Evolutionary conservation across 2,888 invertebrate genomes (phyloP), one percentile per base, ranked within the genome.

Genomic region (Ypsolopha scabrella): DNA sequence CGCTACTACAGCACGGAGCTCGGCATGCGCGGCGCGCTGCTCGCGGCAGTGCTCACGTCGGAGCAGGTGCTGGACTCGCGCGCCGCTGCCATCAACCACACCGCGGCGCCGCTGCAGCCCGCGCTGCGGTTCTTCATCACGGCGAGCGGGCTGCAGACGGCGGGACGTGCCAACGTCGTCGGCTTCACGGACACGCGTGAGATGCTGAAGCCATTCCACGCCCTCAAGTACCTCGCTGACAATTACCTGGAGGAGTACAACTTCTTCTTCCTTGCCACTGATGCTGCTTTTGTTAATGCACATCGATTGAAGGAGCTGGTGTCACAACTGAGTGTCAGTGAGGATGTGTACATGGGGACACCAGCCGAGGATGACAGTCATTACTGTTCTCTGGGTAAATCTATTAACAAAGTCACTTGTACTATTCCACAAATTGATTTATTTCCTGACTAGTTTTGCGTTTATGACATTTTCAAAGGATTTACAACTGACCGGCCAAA

Each of bases 1-100:
- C 88, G 98, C 24, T 99, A 97, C 83, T 97, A 96, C 70, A 96
- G 95, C 48, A 96, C 98, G 0, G 99, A 99, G 75, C 89, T 99
- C 52, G 98, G 97, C 13, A 97, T 98, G 61, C 89, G 94, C 55
- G 95, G 95, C 59, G 95, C 95, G 67, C 73, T 98, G 10, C 94
- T 98, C 67, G 91, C 96, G 37, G 96, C 94, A 13, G 92, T 97
- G 39, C 87, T 98, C 65, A 94, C 94, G 13, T 91, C 91, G 1
- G 91, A 91, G 63, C 90, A 91, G 49, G 93, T 89, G 66, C 90
- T 92, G 14, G 90, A 92, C 54, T 90, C 88, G 39, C 88, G 93
- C 60, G 95, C 94, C 58, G 94, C 94, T 0, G 95, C 96, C 10
- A 82, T 97, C n/a, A 98, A 98, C 79, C 92, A 90, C 64, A 97